Evolutionary conservation across 2,113 vertebrate genomes (phyloP), one percentile per base, ranked within the genome.

Genomic region (Erythrocercus mccallii): DNA sequence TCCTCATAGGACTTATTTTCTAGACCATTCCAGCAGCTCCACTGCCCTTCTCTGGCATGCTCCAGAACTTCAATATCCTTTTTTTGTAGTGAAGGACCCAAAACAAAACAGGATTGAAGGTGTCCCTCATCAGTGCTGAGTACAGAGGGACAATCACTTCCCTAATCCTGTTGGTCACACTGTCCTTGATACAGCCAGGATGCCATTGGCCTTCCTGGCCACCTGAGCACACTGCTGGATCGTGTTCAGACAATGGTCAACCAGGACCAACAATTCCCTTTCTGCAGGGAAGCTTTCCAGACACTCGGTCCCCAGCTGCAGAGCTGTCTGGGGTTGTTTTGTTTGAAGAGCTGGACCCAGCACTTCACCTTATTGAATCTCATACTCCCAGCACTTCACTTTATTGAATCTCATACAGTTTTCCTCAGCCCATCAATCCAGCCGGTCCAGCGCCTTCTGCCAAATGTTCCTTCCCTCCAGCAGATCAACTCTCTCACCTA

Each of bases 191-290:
- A 15, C 11, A 69, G 22, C 38, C 54, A 45, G 64, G 47, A 28
- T 45, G 33, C 22, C 62, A 23, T 5, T 33, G 23, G 23, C 23
- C 56, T 40, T 61, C 35, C 20, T 47, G 47, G 12, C n/a, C 47
- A 24, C 19, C 28, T 54, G 47, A 10, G 10, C 47, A 47, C 16
- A 13, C 9, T 47, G 8, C 28, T 54, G 84, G 20, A 12, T 70
- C 9, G 4, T 17, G 24, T 31, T 40, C 35, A 79, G 24, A 10
- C 35, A 40, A 4, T 31, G 16, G 4, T 21, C 25, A 57, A 4
- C 4, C 24, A 31, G 20, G 30, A 54, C 7, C 16, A 0, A 0
- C 13, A 28, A 15, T 30, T 12, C 7, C 35, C 11, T 40, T 71
- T 35, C 57, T 79, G 13, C 30, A 30, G 24, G 24, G 9, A n/a